Percentiles rank a stretch among this genome's conserved stretches.
These are phyloP conservation scores for Morelia viridis DNA, from an alignment of 2,797 vertebrate species.

Conservation along the genomic window DNA sequence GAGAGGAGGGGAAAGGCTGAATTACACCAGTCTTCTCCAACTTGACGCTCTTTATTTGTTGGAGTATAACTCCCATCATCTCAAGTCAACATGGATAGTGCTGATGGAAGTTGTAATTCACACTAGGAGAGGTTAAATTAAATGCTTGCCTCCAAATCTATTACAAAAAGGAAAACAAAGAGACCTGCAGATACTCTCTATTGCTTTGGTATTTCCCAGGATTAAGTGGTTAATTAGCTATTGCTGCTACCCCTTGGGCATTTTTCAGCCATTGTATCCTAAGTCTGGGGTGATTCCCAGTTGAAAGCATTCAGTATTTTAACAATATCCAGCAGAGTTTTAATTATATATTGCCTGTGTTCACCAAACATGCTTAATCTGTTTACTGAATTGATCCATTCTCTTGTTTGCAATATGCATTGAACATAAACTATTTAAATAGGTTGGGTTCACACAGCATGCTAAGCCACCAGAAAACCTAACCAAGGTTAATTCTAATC, in stretches of 20 bases:
- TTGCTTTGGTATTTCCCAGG: background rate
- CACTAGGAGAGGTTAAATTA: background rate
- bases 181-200: background rate
- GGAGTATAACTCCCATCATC: background rate
- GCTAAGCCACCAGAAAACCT: background rate
- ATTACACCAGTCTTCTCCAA: background rate
- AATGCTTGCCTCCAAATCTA: background rate
- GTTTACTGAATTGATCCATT: background rate
- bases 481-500: background rate
- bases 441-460: background rate
- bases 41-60: background rate
- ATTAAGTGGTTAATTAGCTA: background rate
- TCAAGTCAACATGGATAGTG: background rate
- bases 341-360: background rate
- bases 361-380: background rate
- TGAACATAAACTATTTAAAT: background rate
- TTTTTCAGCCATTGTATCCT: background rate
- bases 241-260: background rate
- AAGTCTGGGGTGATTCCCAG: background rate
- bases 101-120: background rate
- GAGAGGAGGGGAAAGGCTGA: background rate
- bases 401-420: background rate
- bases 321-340: background rate
- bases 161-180: background rate
- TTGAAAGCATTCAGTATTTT: background rate